Percentiles rank a stretch among this genome's conserved stretches.
Evolutionary conservation across 2,888 invertebrate genomes (phyloP).

Genomic region (Andrena haemorrhoa): DNA sequence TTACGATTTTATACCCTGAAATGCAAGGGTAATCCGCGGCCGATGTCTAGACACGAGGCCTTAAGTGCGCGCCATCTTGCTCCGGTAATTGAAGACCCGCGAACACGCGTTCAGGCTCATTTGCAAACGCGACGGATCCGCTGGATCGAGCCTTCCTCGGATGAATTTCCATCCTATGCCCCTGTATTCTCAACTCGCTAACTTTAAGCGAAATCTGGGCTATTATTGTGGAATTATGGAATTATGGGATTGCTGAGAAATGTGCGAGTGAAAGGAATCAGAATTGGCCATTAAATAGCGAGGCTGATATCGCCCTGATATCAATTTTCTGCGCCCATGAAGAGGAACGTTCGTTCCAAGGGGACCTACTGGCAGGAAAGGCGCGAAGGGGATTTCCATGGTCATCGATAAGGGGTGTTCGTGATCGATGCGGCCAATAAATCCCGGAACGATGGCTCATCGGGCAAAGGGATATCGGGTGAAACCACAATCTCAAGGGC

Average conservation of each 20-base stretch:
- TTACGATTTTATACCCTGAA: slow-evolving; percentile 24
- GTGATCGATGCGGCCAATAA: slow-evolving; percentile 69
- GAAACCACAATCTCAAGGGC: slow-evolving; percentile 68
- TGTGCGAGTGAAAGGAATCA: too few species aligned
- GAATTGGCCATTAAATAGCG: too few species aligned
- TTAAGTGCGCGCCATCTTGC: slow-evolving; percentile 20
- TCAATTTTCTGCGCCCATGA: too few species aligned
- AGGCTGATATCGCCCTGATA: too few species aligned
- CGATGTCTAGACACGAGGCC: slow-evolving; percentile 12
- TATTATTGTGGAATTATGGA: background rate
- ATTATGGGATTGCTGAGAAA: too few species aligned
- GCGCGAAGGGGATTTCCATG: slow-evolving; percentile 35
- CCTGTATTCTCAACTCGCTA: background rate
- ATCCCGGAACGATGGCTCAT: slow-evolving; percentile 59
- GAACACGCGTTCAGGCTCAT: background rate
- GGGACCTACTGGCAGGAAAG: background rate
- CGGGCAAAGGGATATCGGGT: slow-evolving; percentile 65
- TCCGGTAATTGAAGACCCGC: slow-evolving; percentile 16
- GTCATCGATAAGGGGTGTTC: slow-evolving; percentile 60
- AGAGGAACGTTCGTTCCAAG: background rate
- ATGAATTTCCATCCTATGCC: background rate
- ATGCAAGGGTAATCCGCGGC: slow-evolving; percentile 25
- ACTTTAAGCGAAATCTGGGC: background rate
- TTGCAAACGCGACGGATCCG: background rate
- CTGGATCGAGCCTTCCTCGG: background rate